Base-by-base conservation (phyloP, 2,113 vertebrate species). In the Etia nguti region DNA sequence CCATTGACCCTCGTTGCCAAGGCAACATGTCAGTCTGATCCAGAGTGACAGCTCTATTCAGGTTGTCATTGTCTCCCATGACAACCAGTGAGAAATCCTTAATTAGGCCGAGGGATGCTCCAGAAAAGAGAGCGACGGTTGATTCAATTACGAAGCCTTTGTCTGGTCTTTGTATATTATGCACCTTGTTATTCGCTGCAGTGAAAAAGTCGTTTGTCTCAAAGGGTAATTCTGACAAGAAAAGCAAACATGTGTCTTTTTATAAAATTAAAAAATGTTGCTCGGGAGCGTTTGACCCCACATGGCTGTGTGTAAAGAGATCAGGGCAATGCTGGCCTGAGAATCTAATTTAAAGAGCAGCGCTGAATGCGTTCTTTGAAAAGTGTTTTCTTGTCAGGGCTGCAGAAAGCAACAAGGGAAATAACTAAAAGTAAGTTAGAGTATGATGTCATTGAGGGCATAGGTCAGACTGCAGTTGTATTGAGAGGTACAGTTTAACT, bases 31-130 rank as follows among this genome's bases (percentile, higher is more conserved):
- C 90, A 86, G 86, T 90, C 90, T 94, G 92, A 96, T 95, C 60
- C 92, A 90, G 84, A 92, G 82, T 93, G 95, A 95, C 95, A 90
- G 85, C 88, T 93, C 93, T 87, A 92, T 93, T 92, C 88, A 90
- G 73, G 88, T 70, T 92, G 90, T 89, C 92, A 92, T 93, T 93
- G 92, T 94, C 89, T 94, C 89, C 80, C 36, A 68, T 92, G 89
- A 90, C 84, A 85, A 90, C 90, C 75, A 80, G 83, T 10, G 77
- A 90, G 91, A 80, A 4, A 77, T 56, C 46, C 85, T 93, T 91
- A 95, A 95, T 94, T 90, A 90, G 92, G 70, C 73, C 31, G 80
- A 90, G 85, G 81, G 83, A 92, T 84, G 93, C 92, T 90, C 91
- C 88, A 93, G 70, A 94, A 91, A 93, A 90, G 79, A 92, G 68